These are phyloP conservation scores for Magallana ariakensis DNA, from an alignment of 1,140 invertebrate species.

Conservation along the genomic window DNA sequence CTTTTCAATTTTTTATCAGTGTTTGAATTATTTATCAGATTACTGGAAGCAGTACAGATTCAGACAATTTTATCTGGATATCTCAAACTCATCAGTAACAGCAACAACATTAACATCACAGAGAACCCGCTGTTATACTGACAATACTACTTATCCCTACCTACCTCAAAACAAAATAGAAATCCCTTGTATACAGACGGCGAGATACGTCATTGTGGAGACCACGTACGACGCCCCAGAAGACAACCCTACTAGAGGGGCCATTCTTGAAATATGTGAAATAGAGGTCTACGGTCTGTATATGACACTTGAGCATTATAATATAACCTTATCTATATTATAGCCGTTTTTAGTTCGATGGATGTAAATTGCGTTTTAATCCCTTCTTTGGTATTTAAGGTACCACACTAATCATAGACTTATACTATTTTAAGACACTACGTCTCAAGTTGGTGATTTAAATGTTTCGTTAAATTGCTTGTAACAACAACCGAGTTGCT, in stretches of 20 bases:
- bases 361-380: too few species aligned
- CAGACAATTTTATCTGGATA: neutral
- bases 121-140: neutral
- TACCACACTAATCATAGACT: too few species aligned
- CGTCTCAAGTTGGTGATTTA: too few species aligned
- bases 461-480: too few species aligned
- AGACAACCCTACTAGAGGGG: neutral
- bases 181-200: neutral
- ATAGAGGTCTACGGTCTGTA: neutral
- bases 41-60: neutral
- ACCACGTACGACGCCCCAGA: neutral
- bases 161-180: neutral
- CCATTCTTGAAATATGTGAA: neutral
- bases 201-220: neutral
- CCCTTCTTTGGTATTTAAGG: too few species aligned
- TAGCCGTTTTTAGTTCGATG: too few species aligned
- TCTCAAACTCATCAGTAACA: neutral
- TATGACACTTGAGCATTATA: too few species aligned
- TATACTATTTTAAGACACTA: too few species aligned
- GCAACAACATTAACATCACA: neutral
- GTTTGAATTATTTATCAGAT: neutral
- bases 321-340: too few species aligned
- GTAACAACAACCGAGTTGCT: too few species aligned
- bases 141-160: neutral
- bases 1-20: too few species aligned